Conservation (phyloP, 2,888 invertebrate genomes). For the Amphimallon solstitiale region DNA sequence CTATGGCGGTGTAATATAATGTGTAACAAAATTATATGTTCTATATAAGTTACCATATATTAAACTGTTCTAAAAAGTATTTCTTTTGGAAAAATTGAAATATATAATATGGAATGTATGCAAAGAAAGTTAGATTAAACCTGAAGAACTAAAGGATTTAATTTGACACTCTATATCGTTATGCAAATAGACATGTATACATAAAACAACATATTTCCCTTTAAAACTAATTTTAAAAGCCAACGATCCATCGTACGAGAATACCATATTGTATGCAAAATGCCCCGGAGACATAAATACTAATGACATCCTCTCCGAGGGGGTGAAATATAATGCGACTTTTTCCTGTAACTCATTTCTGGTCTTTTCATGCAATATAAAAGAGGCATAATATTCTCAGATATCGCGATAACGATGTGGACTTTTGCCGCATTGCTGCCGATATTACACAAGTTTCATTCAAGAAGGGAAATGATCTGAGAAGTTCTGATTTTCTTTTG, state of each 20-base stretch:
- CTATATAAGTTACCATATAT: too few species aligned
- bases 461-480: constrained; percentile 9
- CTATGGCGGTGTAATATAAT: too few species aligned
- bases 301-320: constrained; percentile 58
- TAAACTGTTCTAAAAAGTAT: too few species aligned
- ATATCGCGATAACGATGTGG: constrained; percentile 38
- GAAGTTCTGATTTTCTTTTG: background rate
- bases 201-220: too few species aligned
- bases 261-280: constrained; percentile 35
- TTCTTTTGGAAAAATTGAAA: too few species aligned
- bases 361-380: constrained; percentile 52
- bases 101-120: too few species aligned
- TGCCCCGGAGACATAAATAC: constrained; percentile 46
- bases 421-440: constrained; percentile 33
- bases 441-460: background rate
- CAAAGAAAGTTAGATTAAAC: too few species aligned
- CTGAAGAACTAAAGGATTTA: too few species aligned
- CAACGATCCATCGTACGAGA: background rate
- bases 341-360: constrained; percentile 55
- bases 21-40: too few species aligned
- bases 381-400: constrained; percentile 35
- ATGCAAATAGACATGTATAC: too few species aligned
- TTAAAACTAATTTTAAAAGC: background rate
- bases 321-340: constrained; percentile 55
- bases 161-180: too few species aligned